Conservation (phyloP, 2,113 vertebrate species). For the Bungarus multicinctus region DNA sequence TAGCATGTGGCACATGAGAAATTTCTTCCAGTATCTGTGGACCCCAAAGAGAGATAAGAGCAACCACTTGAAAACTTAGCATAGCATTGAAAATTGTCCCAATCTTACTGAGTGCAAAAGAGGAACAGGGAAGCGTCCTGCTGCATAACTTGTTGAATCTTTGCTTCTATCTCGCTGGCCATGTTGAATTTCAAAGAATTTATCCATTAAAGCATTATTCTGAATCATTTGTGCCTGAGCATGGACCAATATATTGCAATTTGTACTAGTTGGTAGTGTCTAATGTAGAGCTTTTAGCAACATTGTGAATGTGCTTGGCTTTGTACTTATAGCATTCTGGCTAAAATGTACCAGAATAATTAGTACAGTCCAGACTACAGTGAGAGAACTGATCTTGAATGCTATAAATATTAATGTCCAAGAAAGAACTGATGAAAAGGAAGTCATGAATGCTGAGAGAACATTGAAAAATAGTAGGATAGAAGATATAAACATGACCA, state of each 20-base stretch:
- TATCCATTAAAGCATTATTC: neutral
- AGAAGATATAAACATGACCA: neutral
- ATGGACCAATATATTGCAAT: neutral
- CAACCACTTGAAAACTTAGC: neutral
- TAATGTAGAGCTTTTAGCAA: neutral
- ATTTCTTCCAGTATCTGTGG: neutral
- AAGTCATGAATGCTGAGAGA: neutral
- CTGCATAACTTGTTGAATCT: neutral
- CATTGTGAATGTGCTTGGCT: neutral
- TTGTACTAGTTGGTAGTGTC: neutral
- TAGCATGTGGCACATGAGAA: neutral
- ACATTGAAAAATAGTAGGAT: neutral
- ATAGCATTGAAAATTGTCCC: neutral
- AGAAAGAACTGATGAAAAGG: neutral
- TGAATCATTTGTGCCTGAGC: neutral
- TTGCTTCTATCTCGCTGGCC: neutral
- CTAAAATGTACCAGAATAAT: neutral
- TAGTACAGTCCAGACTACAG: neutral
- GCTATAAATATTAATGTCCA: neutral
- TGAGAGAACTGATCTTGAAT: neutral
- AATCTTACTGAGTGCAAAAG: neutral
- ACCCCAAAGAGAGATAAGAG: neutral
- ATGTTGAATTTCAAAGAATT: neutral
- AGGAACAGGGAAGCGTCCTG: neutral
- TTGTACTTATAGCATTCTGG: neutral